Base-by-base conservation (phyloP, 2,797 vertebrate genomes). In the Holocentrus rufus region DNA sequence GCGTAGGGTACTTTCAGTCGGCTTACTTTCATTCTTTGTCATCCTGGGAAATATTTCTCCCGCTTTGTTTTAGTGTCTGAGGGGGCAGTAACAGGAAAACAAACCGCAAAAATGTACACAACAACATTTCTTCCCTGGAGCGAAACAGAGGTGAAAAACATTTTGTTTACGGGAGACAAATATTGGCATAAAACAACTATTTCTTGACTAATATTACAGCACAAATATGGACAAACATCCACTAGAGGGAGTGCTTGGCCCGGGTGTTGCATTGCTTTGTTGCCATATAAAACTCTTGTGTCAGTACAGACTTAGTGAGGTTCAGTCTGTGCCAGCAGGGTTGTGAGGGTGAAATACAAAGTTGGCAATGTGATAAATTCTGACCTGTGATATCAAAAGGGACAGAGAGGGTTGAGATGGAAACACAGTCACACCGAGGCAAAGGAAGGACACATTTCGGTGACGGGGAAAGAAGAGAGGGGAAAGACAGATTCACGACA, bases 231-330 rank as follows among this genome's bases (percentile, higher is more conserved):
- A 65, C 30, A 54, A 82, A 84, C 74, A 54, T 74, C 78, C 87
- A 85, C 80, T 67, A 84, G 89, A 86, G 82, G 80, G 85, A 72
- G 85, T 59, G 82, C 76, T 86, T 57, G 74, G 81, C 78, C 86
- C 23, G 80, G 52, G 55, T 73, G 85, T 88, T 91, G 89, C 89
- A 91, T 91, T 91, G 88, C 53, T 90, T 65, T 85, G 88, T 92
- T 91, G 89, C 87, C 52, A 72, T 84, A 82, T 68, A 79, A 71
- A 91, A 89, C 65, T 46, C 74, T 78, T 82, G 76, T 54, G 80
- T 73, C n/a, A 5, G 71, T 77, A 81, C 69, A 78, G 69, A 44
- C 69, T 79, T n/a, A 52, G 73, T 60, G 57, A 63, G 74, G 73
- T 58, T 85, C 72, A 65, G 72, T 77, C 75, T 71, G 79, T 67